These are phyloP conservation scores for Paramormyrops hopkinsi DNA, from an alignment of 2,797 vertebrate genomes.

Conservation along the genomic window DNA sequence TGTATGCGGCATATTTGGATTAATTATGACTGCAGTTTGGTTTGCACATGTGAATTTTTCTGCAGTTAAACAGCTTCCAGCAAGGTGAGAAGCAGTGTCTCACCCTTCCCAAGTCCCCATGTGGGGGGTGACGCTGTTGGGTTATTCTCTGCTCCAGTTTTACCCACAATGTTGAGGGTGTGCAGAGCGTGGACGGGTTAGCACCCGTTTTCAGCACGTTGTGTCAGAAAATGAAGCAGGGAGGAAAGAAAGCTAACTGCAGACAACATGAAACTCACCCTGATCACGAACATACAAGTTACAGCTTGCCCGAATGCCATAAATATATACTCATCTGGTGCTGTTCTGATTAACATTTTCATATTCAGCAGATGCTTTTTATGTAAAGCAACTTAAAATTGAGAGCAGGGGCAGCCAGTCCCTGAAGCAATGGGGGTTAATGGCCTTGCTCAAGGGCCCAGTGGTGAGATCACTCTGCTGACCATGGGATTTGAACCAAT, in stretches of 20 bases:
- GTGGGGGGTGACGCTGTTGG: neutral
- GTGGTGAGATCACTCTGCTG: neutral
- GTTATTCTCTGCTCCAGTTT: neutral
- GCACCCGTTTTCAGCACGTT: neutral
- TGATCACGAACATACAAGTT: neutral
- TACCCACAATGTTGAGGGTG: neutral
- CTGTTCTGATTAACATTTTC: neutral
- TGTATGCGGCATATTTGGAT: neutral
- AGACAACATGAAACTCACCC: neutral
- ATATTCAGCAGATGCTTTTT: neutral
- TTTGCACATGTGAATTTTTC: neutral
- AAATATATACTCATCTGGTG: neutral
- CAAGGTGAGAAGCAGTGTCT: neutral
- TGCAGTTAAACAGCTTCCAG: neutral
- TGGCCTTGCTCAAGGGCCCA: neutral
- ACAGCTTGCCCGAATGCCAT: neutral
- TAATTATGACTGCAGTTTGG: neutral
- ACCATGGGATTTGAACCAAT: neutral
- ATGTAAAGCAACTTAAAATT: neutral
- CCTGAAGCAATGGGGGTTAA: neutral
- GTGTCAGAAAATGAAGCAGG: neutral
- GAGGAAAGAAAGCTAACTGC: neutral
- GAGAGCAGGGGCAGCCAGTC: neutral
- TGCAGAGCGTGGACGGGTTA: neutral
- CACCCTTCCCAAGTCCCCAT: neutral